Conservation (phyloP, 2,797 vertebrate species). For the Lithobates pipiens region DNA sequence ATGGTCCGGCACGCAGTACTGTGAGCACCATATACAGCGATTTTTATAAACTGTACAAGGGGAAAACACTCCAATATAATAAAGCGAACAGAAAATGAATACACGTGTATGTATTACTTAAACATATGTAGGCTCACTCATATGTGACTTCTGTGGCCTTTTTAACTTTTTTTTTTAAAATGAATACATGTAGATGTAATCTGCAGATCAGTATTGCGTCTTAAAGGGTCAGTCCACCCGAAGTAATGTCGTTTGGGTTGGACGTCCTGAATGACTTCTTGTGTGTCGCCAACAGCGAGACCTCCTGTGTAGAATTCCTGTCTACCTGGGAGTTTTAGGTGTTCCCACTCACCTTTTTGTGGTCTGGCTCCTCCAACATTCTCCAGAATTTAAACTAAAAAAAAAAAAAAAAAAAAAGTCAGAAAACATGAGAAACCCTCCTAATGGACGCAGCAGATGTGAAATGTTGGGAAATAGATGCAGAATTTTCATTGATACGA, state of each 20-base stretch:
- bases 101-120: conserved; percentile 5
- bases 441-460: no score
- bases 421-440: no score
- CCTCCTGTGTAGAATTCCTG: background rate
- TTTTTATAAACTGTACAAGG: conserved; percentile 6
- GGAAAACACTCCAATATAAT: background rate
- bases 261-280: no score
- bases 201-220: background rate
- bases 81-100: background rate
- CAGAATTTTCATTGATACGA: no score
- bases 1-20: conserved; percentile 2
- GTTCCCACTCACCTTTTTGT: background rate
- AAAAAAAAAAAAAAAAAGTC: no score
- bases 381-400: no score
- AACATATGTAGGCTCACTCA: conserved; percentile 16
- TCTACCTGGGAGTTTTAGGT: background rate
- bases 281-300: background rate
- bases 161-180: background rate
- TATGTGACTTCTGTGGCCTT: background rate
- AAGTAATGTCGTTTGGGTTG: background rate
- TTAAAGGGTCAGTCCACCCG: background rate
- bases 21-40: background rate
- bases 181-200: background rate
- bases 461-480: no score
- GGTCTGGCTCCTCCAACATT: no score